phyloP scores from a whole-genome alignment of 2,888 invertebrate genomes.

The Holacanthella duospinosa region DNA sequence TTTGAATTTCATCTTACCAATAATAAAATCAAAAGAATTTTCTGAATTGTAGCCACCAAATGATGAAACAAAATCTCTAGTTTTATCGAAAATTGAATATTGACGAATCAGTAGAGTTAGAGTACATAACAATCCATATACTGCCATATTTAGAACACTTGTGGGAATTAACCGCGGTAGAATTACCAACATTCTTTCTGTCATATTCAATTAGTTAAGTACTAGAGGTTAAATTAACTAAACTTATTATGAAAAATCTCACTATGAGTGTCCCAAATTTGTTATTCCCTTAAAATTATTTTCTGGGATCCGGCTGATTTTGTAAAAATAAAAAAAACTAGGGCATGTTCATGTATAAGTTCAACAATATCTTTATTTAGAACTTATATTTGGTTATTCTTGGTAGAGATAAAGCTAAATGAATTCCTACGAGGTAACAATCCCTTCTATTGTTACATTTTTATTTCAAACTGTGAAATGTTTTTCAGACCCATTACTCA shows the following conservation, averaged over 20 bases:
- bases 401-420: too few species aligned
- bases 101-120: not conserved
- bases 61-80: not conserved
- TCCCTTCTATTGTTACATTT: too few species aligned
- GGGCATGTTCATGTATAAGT: too few species aligned
- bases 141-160: not conserved
- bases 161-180: slow-evolving; percentile 37
- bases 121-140: not conserved
- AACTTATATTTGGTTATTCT: too few species aligned
- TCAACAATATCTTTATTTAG: too few species aligned
- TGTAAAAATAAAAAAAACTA: too few species aligned
- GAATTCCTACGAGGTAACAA: too few species aligned
- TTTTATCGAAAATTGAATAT: not conserved
- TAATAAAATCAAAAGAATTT: slow-evolving; percentile 2
- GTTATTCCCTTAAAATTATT: too few species aligned
- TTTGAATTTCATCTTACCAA: not conserved
- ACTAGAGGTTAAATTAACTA: not conserved
- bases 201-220: not conserved
- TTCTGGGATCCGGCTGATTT: too few species aligned
- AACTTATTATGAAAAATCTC: not conserved
- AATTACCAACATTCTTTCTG: not conserved
- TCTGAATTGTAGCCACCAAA: not conserved
- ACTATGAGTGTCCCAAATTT: too few species aligned
- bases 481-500: too few species aligned
- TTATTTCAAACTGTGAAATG: too few species aligned